Conservation (phyloP, 2,113 vertebrate genomes). For the Lipophrys pholis region DNA sequence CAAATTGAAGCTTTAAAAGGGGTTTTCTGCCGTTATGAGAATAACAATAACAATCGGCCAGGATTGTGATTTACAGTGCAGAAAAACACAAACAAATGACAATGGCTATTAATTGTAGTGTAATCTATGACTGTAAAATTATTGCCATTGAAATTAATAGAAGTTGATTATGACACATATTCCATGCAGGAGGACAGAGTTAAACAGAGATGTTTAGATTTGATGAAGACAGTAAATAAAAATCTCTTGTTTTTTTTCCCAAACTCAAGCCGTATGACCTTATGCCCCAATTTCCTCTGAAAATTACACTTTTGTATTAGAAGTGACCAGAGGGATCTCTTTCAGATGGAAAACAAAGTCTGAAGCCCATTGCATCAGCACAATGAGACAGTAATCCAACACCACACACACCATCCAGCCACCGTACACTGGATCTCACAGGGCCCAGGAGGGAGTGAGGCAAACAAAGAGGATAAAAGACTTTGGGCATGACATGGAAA, state of each 20-base stretch:
- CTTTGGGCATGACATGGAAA: neutral
- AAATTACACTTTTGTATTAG: constrained; percentile 14
- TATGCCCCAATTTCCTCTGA: neutral
- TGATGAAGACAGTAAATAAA: neutral
- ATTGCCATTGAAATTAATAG: too few species aligned
- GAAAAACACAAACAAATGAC: too few species aligned
- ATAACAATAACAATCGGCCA: too few species aligned
- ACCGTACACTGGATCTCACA: constrained; percentile 10
- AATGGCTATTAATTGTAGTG: too few species aligned
- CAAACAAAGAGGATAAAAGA: neutral
- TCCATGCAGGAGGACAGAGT: too few species aligned
- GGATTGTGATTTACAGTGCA: too few species aligned
- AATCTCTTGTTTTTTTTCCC: neutral
- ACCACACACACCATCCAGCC: constrained; percentile 65
- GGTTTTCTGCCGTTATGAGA: too few species aligned
- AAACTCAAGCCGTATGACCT: neutral
- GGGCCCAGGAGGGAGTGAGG: constrained; percentile 10
- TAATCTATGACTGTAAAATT: too few species aligned
- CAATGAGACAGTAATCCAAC: constrained; percentile 69
- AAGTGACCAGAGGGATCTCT: constrained; percentile 31
- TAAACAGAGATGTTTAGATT: too few species aligned
- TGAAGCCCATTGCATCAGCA: constrained; percentile 63
- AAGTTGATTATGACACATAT: too few species aligned
- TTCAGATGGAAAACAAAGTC: constrained; percentile 47
- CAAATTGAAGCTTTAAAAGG: neutral